Evolutionary conservation across 2,113 vertebrate species (phyloP), one percentile per base, ranked within the genome.

Genomic region (Peromyscus maniculatus): DNA sequence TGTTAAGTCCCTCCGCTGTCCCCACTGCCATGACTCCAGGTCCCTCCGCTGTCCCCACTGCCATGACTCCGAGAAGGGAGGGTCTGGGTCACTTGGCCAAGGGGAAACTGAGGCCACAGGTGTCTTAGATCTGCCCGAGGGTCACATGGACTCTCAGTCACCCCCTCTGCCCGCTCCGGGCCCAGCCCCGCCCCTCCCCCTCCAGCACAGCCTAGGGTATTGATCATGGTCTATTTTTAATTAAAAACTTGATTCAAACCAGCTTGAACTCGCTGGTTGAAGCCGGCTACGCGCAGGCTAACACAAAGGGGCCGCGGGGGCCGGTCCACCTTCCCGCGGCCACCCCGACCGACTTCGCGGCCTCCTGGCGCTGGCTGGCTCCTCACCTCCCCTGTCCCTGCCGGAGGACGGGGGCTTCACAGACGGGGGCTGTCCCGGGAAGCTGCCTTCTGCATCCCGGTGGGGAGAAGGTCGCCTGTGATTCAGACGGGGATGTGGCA

Each of bases 171-270:
- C 46, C 46, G 6, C 39, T 43, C 55, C 3, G 0, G 26, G 15
- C n/a, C 31, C 83, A 17, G 69, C 46, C 89, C 33, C 28, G n/a
- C 59, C 69, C 79, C 59, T 91, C 82, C 52, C 26, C n/a, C 55
- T 9, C 33, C 0, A 59, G 59, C 0, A 3, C 88, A 21, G 39
- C n/a, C 24, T 46, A 64, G 64, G 21, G 21, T 79, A 96, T 91
- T 94, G 98, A 97, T 93, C 91, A 71, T 33, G 91, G 87, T 72
- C 93, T 95, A 49, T 86, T 92, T 94, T 97, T 96, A 95, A 98
- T 98, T 96, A 97, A 97, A 97, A 96, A 59, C 89, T 84, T 83
- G 92, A 89, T 94, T 94, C 97, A 69, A 83, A 95, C 79, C 95
- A 78, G 87, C 72, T 2, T 17, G 24, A 36, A 49, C 78, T 67